Evolutionary conservation across 1,140 invertebrate species (phyloP).

Genomic region (Galleria mellonella): DNA sequence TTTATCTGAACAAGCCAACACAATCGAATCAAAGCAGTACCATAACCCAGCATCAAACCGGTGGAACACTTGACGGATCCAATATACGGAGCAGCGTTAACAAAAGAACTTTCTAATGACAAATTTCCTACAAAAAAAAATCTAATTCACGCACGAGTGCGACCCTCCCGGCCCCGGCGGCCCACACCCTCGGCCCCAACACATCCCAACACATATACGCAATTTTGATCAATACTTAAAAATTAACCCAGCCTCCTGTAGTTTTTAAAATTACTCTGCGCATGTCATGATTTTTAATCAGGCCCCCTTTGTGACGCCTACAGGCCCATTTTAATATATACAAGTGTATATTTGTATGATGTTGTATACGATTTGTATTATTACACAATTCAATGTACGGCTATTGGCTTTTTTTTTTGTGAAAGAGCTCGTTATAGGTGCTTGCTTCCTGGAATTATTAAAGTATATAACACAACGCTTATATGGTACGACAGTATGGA

Average conservation of each 20-base stretch:
- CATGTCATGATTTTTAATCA: conserved; percentile 71
- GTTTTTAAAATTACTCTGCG: conserved; percentile 70
- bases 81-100: too few relatives aligned
- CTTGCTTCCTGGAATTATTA: too few relatives aligned
- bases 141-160: conserved; percentile 58
- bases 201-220: conserved; percentile 35
- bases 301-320: conserved; percentile 50
- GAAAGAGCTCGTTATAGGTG: too few relatives aligned
- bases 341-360: conserved; percentile 34
- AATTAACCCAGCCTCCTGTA: conserved; percentile 66
- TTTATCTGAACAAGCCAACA: too few relatives aligned
- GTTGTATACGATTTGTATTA: not conserved
- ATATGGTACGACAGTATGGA: too few relatives aligned
- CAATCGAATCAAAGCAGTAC: too few relatives aligned
- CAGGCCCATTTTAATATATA: conserved; percentile 35
- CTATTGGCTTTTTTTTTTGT: too few relatives aligned
- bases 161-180: conserved; percentile 9
- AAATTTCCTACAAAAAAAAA: conserved; percentile 49
- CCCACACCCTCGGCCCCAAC: conserved; percentile 17
- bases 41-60: too few relatives aligned
- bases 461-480: too few relatives aligned
- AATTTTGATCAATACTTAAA: conserved; percentile 72
- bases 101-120: conserved; percentile 38
- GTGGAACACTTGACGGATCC: too few relatives aligned
- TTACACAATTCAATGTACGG: too few relatives aligned